Evolutionary conservation across 2,113 vertebrate genomes (phyloP).

Genomic region (Montifringilla adamsi): DNA sequence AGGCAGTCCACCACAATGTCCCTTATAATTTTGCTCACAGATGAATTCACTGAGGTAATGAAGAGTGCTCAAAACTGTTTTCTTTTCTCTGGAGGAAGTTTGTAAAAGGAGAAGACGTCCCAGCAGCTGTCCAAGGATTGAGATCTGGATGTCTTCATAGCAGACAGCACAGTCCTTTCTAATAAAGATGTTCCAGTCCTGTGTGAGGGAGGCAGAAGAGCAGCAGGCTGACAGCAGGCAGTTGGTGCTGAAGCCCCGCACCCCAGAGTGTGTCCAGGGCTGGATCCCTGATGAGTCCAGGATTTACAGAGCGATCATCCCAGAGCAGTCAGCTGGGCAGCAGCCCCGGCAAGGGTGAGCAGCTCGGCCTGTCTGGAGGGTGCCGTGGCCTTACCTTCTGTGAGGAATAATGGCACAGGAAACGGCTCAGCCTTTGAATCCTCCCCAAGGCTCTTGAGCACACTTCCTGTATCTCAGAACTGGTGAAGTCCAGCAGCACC

Average conservation of each 20-base stretch:
- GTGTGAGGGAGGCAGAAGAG: neutral
- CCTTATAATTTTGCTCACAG: neutral
- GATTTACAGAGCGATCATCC: neutral
- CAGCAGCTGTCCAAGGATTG: neutral
- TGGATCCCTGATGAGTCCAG: neutral
- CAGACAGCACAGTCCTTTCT: neutral
- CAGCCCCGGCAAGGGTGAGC: accelerated
- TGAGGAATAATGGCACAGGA: neutral
- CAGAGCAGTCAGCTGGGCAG: neutral
- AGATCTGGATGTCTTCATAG: neutral
- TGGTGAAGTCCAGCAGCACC: neutral
- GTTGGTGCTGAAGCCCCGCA: neutral
- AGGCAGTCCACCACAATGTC: neutral
- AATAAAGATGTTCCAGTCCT: neutral
- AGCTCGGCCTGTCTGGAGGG: accelerated
- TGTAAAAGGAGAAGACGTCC: neutral
- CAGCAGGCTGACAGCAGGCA: neutral
- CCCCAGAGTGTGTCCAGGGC: neutral
- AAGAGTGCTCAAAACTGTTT: neutral
- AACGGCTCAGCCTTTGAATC: neutral
- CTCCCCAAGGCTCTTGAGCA: neutral
- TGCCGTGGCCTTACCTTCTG: neutral
- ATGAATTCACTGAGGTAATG: neutral
- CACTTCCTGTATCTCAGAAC: neutral
- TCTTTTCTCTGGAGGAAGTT: neutral